Evolutionary conservation across 2,888 invertebrate species (phyloP).

Genomic region (Lithophane ornitopus): DNA sequence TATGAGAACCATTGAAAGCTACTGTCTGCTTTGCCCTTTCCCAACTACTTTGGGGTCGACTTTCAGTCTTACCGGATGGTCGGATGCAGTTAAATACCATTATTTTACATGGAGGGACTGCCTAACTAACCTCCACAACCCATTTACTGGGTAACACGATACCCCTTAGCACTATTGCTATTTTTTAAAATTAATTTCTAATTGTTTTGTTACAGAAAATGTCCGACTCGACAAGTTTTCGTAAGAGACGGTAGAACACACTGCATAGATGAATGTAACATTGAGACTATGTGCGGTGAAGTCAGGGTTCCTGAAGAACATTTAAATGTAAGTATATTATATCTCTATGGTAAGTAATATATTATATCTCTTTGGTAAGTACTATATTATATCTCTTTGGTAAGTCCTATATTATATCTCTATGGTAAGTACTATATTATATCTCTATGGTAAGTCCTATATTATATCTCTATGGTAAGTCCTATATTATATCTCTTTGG

Average conservation of each 20-base stretch:
- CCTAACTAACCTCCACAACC: background rate
- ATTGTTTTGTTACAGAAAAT: constrained; percentile 92
- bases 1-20: no score
- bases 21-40: no score
- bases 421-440: no score
- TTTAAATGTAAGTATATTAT: constrained; percentile 95
- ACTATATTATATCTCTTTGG: no score
- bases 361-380: no score
- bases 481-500: no score
- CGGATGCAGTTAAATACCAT: no score
- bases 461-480: no score
- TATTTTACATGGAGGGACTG: background rate
- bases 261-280: constrained; percentile 96
- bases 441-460: no score
- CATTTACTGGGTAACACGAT: background rate
- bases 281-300: constrained; percentile 98
- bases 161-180: background rate
- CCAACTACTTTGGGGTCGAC: no score
- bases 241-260: constrained; percentile 95
- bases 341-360: no score
- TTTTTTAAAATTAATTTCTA: background rate
- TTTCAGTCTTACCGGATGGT: background rate
- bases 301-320: constrained; percentile 98
- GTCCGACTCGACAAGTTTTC: constrained; percentile 96
- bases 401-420: no score